These are phyloP conservation scores for Watsonalla binaria DNA, from an alignment of 2,888 invertebrate species.

Conservation along the genomic window DNA sequence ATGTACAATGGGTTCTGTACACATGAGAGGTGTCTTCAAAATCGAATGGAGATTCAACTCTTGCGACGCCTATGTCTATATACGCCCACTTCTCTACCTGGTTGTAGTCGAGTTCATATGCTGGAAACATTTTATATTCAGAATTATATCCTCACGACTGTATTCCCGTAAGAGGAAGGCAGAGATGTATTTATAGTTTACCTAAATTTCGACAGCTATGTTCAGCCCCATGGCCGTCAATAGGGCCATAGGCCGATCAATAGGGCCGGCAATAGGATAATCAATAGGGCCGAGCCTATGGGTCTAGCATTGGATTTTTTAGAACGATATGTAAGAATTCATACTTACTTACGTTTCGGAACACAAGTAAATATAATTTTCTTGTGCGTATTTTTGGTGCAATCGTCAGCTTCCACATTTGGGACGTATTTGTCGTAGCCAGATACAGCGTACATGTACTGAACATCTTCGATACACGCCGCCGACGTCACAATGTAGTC, in stretches of 20 bases:
- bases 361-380: constrained; percentile 37
- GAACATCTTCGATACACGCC: constrained; percentile 34
- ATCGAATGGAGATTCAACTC: constrained; percentile 37
- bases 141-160: no score
- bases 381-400: constrained; percentile 34
- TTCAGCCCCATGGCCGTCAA: no score
- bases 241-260: no score
- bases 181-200: no score
- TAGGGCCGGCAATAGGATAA: no score
- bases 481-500: constrained; percentile 32
- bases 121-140: constrained; percentile 16
- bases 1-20: constrained; percentile 23
- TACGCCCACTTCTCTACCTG: constrained; percentile 36
- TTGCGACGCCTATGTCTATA: constrained; percentile 42
- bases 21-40: constrained; percentile 10
- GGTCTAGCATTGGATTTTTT: no score
- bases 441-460: constrained; percentile 31
- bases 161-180: no score
- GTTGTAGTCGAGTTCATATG: constrained; percentile 30
- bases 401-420: constrained; percentile 17
- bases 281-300: no score
- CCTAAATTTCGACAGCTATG: no score
- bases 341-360: constrained; percentile 29
- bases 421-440: constrained; percentile 36
- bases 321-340: background rate